Evolutionary conservation across 64 coral and sea anemone species (phyloP), one percentile per base, ranked within the genome.

Genomic region (Acropora yongei): DNA sequence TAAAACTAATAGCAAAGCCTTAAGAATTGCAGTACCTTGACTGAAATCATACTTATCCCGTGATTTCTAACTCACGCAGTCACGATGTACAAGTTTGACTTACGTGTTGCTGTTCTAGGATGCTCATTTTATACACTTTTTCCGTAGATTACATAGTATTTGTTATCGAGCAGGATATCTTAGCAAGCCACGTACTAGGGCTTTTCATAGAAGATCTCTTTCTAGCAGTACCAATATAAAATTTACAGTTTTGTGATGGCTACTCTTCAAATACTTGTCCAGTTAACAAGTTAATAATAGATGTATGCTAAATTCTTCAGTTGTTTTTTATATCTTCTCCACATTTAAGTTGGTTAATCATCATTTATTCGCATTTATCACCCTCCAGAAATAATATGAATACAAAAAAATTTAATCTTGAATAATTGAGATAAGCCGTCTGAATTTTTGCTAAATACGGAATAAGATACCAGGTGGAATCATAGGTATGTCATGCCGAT

Each of bases 81-180:
- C 60, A 65, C 60, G 1, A 65, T 65, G 60, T 65, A 65, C 60
- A 65, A 65, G 60, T 1, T 65, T 65, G 60, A 65, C 60, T 65
- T 65, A 65, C 60, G 60, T 1, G 60, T 65, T 1, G 60, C 60
- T 65, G 60, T 65, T 65, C 60, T 65, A 65, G 60, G 60, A 65
- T 65, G 60, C 60, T 65, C 60, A 65, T 65, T 65, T 65, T 65
- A 65, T 65, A 65, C 60, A 65, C 60, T 65, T 65, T 65, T 65
- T 1, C 60, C 1, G 60, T 65, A 65, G 60, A 65, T 65, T 65
- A 65, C 60, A 65, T 65, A 65, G 60, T 65, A 65, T 65, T 65
- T 65, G 60, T 65, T 65, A 65, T 65, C 60, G 60, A 65, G 60
- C 60, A 65, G 60, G 60, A 65, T 65, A 65, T 65, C 60, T 65